A percentile compares a stretch with the other conserved stretches of the same genome.
Conservation (phyloP, 92 coral and sea anemone species). For the Desmophyllum pertusum region DNA sequence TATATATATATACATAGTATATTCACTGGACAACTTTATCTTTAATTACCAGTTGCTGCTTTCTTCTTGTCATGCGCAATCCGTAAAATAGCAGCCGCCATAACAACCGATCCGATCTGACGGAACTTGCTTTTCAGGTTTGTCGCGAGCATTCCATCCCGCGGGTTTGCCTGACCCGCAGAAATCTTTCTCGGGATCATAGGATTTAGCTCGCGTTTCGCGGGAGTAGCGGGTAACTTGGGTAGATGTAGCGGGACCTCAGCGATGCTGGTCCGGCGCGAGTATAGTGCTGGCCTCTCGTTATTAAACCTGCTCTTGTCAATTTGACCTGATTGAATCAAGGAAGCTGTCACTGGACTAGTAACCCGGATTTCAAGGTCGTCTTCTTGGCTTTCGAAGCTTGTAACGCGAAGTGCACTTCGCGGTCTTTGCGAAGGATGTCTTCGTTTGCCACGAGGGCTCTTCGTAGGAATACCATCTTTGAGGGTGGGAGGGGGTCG, state of each 20-base stretch:
- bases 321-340: constrained; percentile 14
- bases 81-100: constrained; percentile 44
- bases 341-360: constrained; percentile 16
- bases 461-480: no score
- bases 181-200: constrained; percentile 4
- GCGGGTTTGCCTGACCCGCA: constrained; percentile 2
- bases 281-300: background rate
- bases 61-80: constrained; percentile 17
- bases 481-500: background rate
- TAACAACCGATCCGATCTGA: constrained; percentile 47
- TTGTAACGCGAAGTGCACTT: background rate
- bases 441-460: background rate
- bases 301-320: background rate
- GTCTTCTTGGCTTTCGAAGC: background rate
- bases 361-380: background rate
- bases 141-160: constrained; percentile 39
- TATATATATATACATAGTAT: no score
- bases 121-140: constrained; percentile 52
- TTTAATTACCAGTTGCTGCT: background rate
- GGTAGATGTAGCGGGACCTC: constrained; percentile 7
- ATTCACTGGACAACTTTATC: background rate
- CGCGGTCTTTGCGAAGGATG: background rate
- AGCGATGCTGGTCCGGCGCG: background rate
- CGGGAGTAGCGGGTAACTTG: background rate
- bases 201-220: constrained; percentile 9